Percentiles rank a stretch among this genome's conserved stretches.
phyloP scores from a whole-genome alignment of 2,888 invertebrate genomes.

The Flexamia atlantica region DNA sequence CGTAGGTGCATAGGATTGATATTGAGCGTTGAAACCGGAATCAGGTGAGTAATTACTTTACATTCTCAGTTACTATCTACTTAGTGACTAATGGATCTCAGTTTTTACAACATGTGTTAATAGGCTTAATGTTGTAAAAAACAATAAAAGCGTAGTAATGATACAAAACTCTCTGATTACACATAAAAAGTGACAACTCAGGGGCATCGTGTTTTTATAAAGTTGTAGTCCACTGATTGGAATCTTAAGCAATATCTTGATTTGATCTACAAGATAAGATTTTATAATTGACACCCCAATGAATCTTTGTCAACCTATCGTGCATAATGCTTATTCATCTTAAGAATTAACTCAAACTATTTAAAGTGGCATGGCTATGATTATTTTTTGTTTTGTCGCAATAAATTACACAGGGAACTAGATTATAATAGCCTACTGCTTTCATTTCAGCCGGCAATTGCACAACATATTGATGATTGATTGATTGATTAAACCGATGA shows the following conservation, averaged over 20 bases:
- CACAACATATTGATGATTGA: too few relatives aligned
- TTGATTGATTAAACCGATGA: too few relatives aligned
- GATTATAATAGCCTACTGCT: too few relatives aligned
- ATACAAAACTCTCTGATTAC: neutral
- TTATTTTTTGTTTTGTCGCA: too few relatives aligned
- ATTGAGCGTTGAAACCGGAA: neutral
- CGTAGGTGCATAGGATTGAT: too few relatives aligned
- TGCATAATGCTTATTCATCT: neutral
- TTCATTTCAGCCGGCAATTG: too few relatives aligned
- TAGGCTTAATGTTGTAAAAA: neutral
- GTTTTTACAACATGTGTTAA: neutral
- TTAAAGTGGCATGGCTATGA: too few relatives aligned
- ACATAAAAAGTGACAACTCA: neutral
- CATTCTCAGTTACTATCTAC: neutral
- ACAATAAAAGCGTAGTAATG: neutral
- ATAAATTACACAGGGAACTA: too few relatives aligned
- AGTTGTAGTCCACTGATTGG: neutral
- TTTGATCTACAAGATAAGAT: neutral
- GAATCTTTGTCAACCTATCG: neutral
- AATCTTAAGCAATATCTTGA: neutral
- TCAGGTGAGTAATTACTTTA: neutral
- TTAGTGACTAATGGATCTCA: neutral
- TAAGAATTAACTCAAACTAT: too few relatives aligned
- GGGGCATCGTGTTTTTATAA: neutral
- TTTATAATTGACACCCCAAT: neutral